phyloP scores from a whole-genome alignment of 2,797 vertebrate species.

The Harpagifer antarcticus region DNA sequence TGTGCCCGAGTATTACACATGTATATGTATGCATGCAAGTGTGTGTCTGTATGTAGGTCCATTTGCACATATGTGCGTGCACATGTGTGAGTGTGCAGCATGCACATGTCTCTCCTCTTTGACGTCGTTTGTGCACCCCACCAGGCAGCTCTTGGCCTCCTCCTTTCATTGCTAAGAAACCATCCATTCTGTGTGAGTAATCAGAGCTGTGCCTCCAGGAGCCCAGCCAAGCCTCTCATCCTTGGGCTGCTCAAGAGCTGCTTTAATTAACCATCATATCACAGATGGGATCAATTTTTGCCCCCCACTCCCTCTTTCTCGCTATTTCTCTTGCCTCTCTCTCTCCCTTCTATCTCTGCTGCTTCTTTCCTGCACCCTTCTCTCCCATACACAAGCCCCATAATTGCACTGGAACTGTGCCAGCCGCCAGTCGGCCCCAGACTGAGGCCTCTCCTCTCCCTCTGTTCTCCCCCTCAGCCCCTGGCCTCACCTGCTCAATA shows the following conservation, averaged over 20 bases:
- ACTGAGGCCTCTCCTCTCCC: slow-evolving; percentile 76
- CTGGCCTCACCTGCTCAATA: slow-evolving; percentile 97
- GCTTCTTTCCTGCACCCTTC: slow-evolving; percentile 83
- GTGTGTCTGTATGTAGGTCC: slow-evolving; percentile 19
- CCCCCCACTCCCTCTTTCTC: slow-evolving; percentile 61
- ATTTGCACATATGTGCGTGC: slow-evolving; percentile 41
- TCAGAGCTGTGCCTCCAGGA: slow-evolving; percentile 97
- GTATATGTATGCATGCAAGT: slow-evolving; percentile 38
- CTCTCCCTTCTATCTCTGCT: slow-evolving; percentile 84
- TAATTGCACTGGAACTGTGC: slow-evolving; percentile 85
- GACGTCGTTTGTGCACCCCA: slow-evolving; percentile 83
- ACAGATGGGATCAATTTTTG: slow-evolving; percentile 99
- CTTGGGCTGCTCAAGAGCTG: slow-evolving; percentile 98
- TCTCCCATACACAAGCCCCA: slow-evolving; percentile 80
- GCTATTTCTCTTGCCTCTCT: slow-evolving; percentile 65
- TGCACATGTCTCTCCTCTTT: slow-evolving; percentile 76
- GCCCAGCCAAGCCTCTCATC: slow-evolving; percentile 99
- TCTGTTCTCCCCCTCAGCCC: slow-evolving; percentile 82
- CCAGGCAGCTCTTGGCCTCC: slow-evolving; percentile 95
- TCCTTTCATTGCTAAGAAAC: slow-evolving; percentile 98
- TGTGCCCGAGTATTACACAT: slow-evolving; percentile 19
- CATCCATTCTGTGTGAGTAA: slow-evolving; percentile 99
- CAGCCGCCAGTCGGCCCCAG: slow-evolving; percentile 78
- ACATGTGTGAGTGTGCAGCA: slow-evolving; percentile 64
- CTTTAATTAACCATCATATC: slow-evolving; percentile 99